Evolutionary conservation across 2,797 vertebrate genomes (phyloP).

Genomic region (Carduelis carduelis): DNA sequence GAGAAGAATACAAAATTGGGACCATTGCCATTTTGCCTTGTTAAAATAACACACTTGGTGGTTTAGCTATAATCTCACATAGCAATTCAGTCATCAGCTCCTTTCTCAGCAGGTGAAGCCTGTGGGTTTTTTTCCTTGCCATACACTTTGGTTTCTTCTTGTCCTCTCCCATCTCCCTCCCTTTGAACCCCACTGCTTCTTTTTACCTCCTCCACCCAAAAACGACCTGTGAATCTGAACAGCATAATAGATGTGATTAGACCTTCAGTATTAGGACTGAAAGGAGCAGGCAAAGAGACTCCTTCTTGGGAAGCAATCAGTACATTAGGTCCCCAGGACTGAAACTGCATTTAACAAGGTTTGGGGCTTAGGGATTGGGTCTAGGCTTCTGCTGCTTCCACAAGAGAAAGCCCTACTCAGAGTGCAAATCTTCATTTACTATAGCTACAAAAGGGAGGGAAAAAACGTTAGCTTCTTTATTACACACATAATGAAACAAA

Average conservation of each 20-base stretch:
- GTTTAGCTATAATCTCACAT: constrained; percentile 66
- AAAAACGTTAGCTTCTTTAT: constrained; percentile 61
- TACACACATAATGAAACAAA: constrained; percentile 59
- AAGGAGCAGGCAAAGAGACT: constrained; percentile 69
- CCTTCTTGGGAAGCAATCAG: constrained; percentile 75
- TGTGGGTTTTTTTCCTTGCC: not conserved
- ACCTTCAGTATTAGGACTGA: constrained; percentile 70
- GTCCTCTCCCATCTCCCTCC: not conserved
- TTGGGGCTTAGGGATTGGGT: constrained; percentile 77
- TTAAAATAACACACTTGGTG: constrained; percentile 64
- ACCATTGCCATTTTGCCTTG: constrained; percentile 70
- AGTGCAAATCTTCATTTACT: constrained; percentile 72
- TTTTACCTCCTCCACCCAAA: not conserved
- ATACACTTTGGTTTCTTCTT: not conserved
- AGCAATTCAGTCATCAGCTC: constrained; percentile 61
- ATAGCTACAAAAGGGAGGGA: constrained; percentile 28
- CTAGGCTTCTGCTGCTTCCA: constrained; percentile 56
- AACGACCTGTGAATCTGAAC: constrained; percentile 64
- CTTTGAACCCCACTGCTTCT: not conserved
- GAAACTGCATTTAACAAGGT: constrained; percentile 80
- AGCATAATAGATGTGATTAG: constrained; percentile 78
- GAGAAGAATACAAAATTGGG: constrained; percentile 67
- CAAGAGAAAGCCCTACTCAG: constrained; percentile 56
- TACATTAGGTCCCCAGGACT: constrained; percentile 71
- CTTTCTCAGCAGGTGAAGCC: constrained; percentile 45